Base-by-base conservation (phyloP, 2,888 invertebrate species). In the Drosophila testacea region DNA sequence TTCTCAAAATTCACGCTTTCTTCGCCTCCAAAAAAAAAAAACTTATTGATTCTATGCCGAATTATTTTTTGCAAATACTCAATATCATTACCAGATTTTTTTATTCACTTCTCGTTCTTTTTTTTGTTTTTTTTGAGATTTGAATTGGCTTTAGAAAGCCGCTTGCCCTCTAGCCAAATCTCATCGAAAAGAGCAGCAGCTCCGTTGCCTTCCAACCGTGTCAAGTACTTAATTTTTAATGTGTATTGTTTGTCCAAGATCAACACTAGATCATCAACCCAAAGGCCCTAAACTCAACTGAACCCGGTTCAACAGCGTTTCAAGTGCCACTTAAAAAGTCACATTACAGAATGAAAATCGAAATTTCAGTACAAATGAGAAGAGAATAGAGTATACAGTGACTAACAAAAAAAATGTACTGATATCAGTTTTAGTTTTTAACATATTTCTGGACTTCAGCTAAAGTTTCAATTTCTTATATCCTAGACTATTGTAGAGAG, bases 141-240 rank as follows among this genome's bases (percentile, higher is more conserved):
- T 13, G 27, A 28, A 44, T 50, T 52, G 34, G 34, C 30, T 54
- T 62, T 76, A 69, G 72, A 76, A 76, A 76, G 76, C 67, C 56
- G 22, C 61, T 44, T n/a, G 60, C 61, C 77, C 76, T 55, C 48
- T 61, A 72, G 76, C 63, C 54, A 69, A 59, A 64, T 59, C 34
- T 32, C n/a, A 27, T 30, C 38, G 38, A 38, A 36, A 9, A 48
- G 39, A 44, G 13, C 47, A 42, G 34, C 16, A 9, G 39, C 41
- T 13, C 1, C 30, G 22, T 36, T 41, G 54, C 46, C 57, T 44
- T 55, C 54, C 52, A 77, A 69, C 44, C 73, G 69, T 77, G 81
- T 81, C 81, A 81, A 81, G 81, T 74, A 72, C 67, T 46, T 69
- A 55, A 71, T 71, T 67, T 67, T 56, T 4, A 59, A 57, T 32